Base-by-base conservation (phyloP, 2,797 vertebrate genomes). In the Cryptoprocta ferox region DNA sequence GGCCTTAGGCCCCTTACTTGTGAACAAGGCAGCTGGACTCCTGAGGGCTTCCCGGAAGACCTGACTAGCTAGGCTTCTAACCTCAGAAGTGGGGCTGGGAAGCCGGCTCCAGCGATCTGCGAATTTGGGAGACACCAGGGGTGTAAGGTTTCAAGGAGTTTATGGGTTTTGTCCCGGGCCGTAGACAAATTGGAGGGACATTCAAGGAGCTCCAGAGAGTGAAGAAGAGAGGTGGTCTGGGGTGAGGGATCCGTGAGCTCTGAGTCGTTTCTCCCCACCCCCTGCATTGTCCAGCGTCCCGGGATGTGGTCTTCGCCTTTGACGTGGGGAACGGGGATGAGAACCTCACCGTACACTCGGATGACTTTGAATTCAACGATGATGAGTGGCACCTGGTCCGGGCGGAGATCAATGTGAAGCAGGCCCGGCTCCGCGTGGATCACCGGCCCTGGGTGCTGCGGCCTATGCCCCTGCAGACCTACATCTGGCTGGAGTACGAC, bases 331-430 rank as follows among this genome's bases (percentile, higher is more conserved):
- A 99, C 0, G 99, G 99, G 81, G 99, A 99, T 0, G 98, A 99
- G 95, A 99, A 99, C 89, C 98, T 99, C 92, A 99, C 99, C 0
- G 98, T 99, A 6, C 98, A 97, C 37, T 99, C 99, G 0, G 99
- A 98, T 0, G 99, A 98, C 9, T 98, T 99, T 30, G 99, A 99
- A 16, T 99, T 99, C 94, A 99, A 99, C 0, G 99, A 99, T 0
- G 99, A 99, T 0, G 99, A 99, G 97, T 99, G 99, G 99, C 99
- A 99, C 97, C 99, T 99, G 95, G 99, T 99, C 96, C 99, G 99
- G 97, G 99, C 99, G 0, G 99, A 99, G 98, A 99, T 99, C 98
- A 99, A 99, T 0, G 99, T 99, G 96, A 99, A 99, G 98, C 96
- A 99, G 97, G 99, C 99, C 0, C 99, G 99, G 26, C 99, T 99